These are phyloP conservation scores for Cepaea hortensis DNA, from an alignment of 2,888 invertebrate species.

Conservation along the genomic window DNA sequence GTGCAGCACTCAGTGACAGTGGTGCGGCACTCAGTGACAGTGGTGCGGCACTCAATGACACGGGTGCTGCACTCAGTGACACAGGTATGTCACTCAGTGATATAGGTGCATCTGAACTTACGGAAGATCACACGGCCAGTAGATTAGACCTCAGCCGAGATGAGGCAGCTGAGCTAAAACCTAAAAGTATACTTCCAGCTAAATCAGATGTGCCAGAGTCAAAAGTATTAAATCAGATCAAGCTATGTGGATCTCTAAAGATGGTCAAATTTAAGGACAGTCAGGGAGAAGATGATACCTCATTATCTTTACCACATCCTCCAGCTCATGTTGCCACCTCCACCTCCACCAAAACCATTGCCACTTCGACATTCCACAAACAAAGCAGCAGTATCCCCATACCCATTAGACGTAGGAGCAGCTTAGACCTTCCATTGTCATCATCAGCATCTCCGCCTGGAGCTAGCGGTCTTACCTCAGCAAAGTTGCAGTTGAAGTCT, in stretches of 20 bases:
- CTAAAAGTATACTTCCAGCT: slow-evolving; percentile 26
- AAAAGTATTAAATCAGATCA: background rate
- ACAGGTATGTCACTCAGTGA: background rate
- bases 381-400: slow-evolving; percentile 25
- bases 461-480: background rate
- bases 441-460: slow-evolving; percentile 9
- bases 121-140: background rate
- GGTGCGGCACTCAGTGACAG: background rate
- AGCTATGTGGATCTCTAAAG: slow-evolving; percentile 25
- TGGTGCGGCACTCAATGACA: background rate
- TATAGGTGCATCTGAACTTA: background rate
- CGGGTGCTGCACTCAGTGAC: background rate
- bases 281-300: slow-evolving; percentile 5
- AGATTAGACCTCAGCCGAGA: background rate
- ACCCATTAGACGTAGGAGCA: slow-evolving; percentile 29
- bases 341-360: slow-evolving; percentile 22
- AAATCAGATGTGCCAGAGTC: slow-evolving; percentile 20
- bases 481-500: background rate
- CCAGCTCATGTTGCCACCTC: background rate
- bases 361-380: slow-evolving; percentile 34
- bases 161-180: background rate
- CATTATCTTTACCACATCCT: background rate
- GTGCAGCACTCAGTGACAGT: background rate
- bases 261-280: slow-evolving; percentile 38
- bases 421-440: slow-evolving; percentile 29